phyloP scores from a whole-genome alignment of 2,113 vertebrate genomes.

The Pelodiscus sinensis region DNA sequence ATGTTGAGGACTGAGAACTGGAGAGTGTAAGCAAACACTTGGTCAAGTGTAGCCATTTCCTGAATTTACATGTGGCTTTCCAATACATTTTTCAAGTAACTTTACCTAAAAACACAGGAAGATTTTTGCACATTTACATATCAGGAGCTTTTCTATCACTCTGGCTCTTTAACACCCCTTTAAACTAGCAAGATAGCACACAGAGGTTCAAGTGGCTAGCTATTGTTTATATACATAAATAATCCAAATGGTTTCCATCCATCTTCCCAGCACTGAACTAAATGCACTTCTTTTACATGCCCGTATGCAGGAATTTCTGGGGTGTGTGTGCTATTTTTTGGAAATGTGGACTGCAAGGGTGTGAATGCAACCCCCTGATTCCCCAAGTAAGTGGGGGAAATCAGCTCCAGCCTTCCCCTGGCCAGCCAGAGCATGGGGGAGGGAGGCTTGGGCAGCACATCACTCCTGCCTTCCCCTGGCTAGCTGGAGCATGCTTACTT shows the following conservation, averaged over 20 bases:
- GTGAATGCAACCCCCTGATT: too few relatives aligned
- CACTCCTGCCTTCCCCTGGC: too few relatives aligned
- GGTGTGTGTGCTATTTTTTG: too few relatives aligned
- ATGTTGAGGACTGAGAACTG: background rate
- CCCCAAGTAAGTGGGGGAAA: too few relatives aligned
- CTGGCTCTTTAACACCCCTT: background rate
- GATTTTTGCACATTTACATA: background rate
- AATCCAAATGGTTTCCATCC: background rate
- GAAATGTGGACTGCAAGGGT: too few relatives aligned
- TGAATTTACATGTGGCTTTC: background rate
- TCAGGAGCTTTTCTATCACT: background rate
- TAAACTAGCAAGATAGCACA: rapidly evolving
- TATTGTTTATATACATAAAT: background rate
- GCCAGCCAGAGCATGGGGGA: too few relatives aligned
- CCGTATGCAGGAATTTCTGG: too few relatives aligned
- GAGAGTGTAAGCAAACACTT: background rate
- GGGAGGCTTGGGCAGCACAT: too few relatives aligned
- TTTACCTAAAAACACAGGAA: background rate
- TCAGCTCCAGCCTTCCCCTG: too few relatives aligned
- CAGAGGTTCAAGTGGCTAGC: background rate
- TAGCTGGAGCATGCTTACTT: too few relatives aligned
- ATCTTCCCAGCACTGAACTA: background rate
- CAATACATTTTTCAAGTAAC: background rate
- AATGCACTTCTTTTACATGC: background rate
- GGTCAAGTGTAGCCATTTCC: background rate